Conservation (phyloP, 1,140 invertebrate genomes). For the Drosophila kurseongensis region DNA sequence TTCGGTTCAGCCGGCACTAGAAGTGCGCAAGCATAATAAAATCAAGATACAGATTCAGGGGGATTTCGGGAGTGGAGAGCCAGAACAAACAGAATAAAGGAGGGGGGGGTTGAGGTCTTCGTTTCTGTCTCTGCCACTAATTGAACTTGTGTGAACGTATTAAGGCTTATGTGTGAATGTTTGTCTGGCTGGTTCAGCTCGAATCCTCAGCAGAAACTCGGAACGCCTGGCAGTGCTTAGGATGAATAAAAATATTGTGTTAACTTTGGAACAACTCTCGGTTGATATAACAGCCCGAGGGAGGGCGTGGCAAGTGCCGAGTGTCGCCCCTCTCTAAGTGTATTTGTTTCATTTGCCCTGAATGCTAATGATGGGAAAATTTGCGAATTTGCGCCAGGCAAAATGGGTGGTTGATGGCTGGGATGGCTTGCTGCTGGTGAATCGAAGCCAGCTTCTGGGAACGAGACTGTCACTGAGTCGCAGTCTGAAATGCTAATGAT, state of each 20-base stretch:
- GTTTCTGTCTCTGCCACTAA: constrained; percentile 60
- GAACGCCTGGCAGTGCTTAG: constrained; percentile 58
- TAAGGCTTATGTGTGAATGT: constrained; percentile 74
- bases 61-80: not conserved
- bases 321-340: constrained; percentile 60
- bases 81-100: constrained; percentile 16
- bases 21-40: constrained; percentile 81
- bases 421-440: not conserved
- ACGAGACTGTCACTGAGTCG: constrained; percentile 19
- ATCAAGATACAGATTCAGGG: constrained; percentile 67
- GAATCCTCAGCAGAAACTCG: constrained; percentile 6
- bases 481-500: constrained; percentile 78
- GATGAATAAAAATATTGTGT: constrained; percentile 81
- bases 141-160: constrained; percentile 81
- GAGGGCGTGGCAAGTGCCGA: constrained; percentile 28
- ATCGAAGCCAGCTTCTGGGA: constrained; percentile 38
- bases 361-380: constrained; percentile 83
- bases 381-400: constrained; percentile 74
- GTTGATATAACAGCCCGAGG: constrained; percentile 46
- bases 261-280: constrained; percentile 68
- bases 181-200: constrained; percentile 38
- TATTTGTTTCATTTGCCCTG: constrained; percentile 82
- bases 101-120: not conserved
- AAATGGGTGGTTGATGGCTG: constrained; percentile 11
- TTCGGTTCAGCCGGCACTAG: constrained; percentile 19